These are phyloP conservation scores for Hirtodrosophila trivittata DNA, from an alignment of 2,888 invertebrate species.

Conservation along the genomic window DNA sequence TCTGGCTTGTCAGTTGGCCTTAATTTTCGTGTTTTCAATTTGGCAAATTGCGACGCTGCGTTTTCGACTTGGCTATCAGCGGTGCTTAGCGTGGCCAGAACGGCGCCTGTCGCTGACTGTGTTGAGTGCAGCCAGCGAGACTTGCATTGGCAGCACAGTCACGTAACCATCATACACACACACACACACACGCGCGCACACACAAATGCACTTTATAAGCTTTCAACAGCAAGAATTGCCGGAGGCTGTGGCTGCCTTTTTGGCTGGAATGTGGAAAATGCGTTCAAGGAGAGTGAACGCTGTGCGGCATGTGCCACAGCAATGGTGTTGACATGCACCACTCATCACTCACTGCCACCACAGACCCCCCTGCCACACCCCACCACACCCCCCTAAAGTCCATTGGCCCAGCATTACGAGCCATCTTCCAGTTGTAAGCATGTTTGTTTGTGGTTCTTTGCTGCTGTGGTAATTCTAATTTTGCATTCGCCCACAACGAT, in stretches of 20 bases:
- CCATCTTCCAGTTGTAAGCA: conserved; percentile 11
- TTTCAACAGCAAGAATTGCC: conserved; percentile 35
- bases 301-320: conserved; percentile 48
- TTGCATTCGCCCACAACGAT: conserved; percentile 50
- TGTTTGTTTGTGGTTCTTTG: conserved; percentile 34
- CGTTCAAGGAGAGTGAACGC: conserved; percentile 45
- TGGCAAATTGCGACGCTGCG: conserved; percentile 71
- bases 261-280: conserved; percentile 59
- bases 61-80: conserved; percentile 62
- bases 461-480: conserved; percentile 54
- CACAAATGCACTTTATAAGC: conserved; percentile 50
- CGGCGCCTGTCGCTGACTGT: conserved; percentile 2
- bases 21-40: conserved; percentile 69
- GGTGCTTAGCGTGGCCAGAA: conserved; percentile 44
- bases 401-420: conserved; percentile 5
- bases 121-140: conserved; percentile 11
- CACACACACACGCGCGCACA: conserved; percentile 22
- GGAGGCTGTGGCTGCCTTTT: conserved; percentile 43
- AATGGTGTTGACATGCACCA: conserved; percentile 63
- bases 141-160: conserved; percentile 60
- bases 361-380: background rate
- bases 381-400: conserved; percentile 2
- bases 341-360: conserved; percentile 31
- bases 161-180: conserved; percentile 47
- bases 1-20: no score